Evolutionary conservation across 1,140 invertebrate species (phyloP).

Genomic region (Drosophila murphyi): DNA sequence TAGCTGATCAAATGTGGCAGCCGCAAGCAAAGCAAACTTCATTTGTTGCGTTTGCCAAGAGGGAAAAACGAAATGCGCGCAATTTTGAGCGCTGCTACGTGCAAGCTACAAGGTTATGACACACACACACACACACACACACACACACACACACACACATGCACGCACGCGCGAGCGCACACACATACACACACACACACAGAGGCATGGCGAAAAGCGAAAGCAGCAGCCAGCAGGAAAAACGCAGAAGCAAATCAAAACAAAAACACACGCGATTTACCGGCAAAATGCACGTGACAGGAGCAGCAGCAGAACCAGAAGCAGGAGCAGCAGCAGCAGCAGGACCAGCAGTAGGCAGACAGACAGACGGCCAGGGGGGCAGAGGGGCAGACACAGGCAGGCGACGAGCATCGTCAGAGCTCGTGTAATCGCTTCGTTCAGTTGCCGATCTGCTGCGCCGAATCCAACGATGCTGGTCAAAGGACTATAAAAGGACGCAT

Average conservation of each 20-base stretch:
- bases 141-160: background rate
- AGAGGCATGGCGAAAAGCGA: constrained; percentile 55
- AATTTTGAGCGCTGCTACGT: constrained; percentile 51
- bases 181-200: constrained; percentile 1
- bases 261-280: constrained; percentile 75
- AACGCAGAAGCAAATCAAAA: constrained; percentile 66
- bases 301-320: background rate
- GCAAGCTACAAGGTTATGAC: constrained; percentile 56
- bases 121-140: constrained; percentile 32
- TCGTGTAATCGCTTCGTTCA: constrained; percentile 31
- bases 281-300: constrained; percentile 74
- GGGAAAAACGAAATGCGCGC: constrained; percentile 17
- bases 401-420: constrained; percentile 11
- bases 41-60: constrained; percentile 45
- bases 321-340: too few species aligned
- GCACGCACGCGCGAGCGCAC: constrained; percentile 2
- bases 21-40: constrained; percentile 61
- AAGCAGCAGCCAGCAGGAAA: constrained; percentile 53
- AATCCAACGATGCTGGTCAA: constrained; percentile 49
- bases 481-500: constrained; percentile 61
- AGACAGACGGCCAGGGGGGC: too few species aligned
- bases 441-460: constrained; percentile 53
- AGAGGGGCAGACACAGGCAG: background rate
- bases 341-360: too few species aligned
- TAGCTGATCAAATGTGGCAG: constrained; percentile 64